Conservation (phyloP, 2,888 invertebrate genomes). For the Kuschelorhynchus macadamiae region DNA sequence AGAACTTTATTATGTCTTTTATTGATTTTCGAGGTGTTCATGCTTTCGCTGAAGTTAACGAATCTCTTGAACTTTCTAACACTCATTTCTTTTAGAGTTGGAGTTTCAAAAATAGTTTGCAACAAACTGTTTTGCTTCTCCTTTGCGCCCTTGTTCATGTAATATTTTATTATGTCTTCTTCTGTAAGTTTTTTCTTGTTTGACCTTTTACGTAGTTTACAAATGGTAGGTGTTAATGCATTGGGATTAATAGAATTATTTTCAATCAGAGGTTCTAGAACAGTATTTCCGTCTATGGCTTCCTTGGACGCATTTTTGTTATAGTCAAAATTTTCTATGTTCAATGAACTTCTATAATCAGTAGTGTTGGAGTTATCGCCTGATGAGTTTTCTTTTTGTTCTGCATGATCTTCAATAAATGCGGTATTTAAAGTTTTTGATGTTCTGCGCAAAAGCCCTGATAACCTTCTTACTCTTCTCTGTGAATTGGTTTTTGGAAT, state of each 20-base stretch:
- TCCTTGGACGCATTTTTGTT: too few species aligned
- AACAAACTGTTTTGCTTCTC: constrained; percentile 17
- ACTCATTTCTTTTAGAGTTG: constrained; percentile 17
- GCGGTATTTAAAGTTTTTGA: constrained; percentile 23
- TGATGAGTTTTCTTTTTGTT: not conserved
- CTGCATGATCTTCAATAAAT: constrained; percentile 17
- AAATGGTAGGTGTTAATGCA: too few species aligned
- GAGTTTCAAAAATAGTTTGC: constrained; percentile 40
- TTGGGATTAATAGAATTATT: too few species aligned
- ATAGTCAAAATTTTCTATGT: too few species aligned
- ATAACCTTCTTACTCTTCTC: constrained; percentile 7
- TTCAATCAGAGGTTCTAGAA: too few species aligned
- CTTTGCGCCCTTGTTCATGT: constrained; percentile 30
- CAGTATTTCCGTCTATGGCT: too few species aligned
- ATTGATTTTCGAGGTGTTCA: constrained; percentile 11
- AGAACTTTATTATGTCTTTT: constrained; percentile 14
- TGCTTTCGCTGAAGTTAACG: constrained; percentile 35
- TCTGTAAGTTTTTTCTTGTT: constrained; percentile 4
- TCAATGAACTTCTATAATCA: too few species aligned
- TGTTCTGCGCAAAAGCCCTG: constrained; percentile 21
- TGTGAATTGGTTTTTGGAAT: not conserved
- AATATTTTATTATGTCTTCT: constrained; percentile 33
- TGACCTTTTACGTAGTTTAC: constrained; percentile 13
- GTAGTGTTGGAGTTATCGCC: too few species aligned
- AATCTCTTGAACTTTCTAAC: constrained; percentile 27